These are phyloP conservation scores for Petroica traversi DNA, from an alignment of 2,113 vertebrate genomes.

Conservation along the genomic window DNA sequence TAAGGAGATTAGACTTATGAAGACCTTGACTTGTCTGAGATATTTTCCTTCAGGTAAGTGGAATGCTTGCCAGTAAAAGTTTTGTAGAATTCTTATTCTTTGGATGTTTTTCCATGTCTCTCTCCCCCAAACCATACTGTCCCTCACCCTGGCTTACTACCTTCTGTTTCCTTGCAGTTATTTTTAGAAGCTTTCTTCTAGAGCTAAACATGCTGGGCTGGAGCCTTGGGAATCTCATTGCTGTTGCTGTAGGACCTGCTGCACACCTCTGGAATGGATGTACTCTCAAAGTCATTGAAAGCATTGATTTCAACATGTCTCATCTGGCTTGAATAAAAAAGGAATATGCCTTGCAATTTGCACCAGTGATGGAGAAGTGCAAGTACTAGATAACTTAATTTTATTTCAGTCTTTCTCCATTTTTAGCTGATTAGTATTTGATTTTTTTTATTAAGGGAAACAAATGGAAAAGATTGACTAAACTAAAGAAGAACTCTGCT, in stretches of 20 bases:
- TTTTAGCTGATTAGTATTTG: no score
- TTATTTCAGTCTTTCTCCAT: neutral
- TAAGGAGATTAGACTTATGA: neutral
- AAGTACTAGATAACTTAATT: constrained; percentile 54
- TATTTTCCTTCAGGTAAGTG: neutral
- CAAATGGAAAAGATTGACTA: neutral
- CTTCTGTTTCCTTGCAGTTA: neutral
- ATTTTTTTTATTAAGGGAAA: no score
- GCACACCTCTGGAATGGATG: constrained; percentile 75
- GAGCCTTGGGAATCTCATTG: constrained; percentile 73
- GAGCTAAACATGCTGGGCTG: constrained; percentile 80
- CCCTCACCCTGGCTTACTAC: neutral
- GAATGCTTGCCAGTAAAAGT: neutral
- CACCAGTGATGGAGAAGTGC: constrained; percentile 77
- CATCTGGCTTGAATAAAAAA: constrained; percentile 77
- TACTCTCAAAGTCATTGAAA: constrained; percentile 24
- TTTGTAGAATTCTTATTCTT: neutral
- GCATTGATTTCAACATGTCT: constrained; percentile 63
- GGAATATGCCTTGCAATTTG: constrained; percentile 74
- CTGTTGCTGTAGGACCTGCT: constrained; percentile 72
- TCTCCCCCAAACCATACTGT: neutral
- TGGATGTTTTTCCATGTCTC: neutral
- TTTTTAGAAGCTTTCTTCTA: constrained; percentile 45
- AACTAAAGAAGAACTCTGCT: neutral
- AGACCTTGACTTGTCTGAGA: neutral